phyloP scores from a whole-genome alignment of 2,113 vertebrate species.

The Antennarius striatus region DNA sequence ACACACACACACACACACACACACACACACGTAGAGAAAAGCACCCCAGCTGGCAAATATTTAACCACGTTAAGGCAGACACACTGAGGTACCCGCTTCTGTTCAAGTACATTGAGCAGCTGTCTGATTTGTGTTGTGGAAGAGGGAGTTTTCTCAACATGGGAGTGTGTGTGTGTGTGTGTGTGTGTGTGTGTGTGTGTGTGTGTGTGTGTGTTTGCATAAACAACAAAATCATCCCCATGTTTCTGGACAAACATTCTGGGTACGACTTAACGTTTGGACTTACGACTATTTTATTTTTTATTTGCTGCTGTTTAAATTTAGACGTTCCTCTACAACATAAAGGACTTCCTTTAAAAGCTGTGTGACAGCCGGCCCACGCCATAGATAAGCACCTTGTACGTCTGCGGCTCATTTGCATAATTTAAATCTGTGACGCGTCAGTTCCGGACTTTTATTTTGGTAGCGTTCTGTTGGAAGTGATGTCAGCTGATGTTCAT shows the following conservation, averaged over 20 bases:
- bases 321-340: not conserved
- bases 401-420: not conserved
- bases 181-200: too few relatives aligned
- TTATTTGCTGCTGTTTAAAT: not conserved
- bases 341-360: constrained; percentile 1
- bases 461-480: too few relatives aligned
- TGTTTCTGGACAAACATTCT: not conserved
- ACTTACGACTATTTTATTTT: too few relatives aligned
- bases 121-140: constrained; percentile 42
- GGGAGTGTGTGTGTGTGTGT: too few relatives aligned
- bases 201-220: too few relatives aligned
- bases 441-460: too few relatives aligned
- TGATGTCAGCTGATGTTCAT: too few relatives aligned
- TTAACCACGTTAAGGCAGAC: constrained; percentile 65
- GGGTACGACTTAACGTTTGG: too few relatives aligned
- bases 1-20: constrained; percentile 30
- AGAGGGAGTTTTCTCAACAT: too few relatives aligned
- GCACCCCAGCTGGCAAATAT: constrained; percentile 71
- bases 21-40: constrained; percentile 23
- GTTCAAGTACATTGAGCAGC: constrained; percentile 58
- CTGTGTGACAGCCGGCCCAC: not conserved
- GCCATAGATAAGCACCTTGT: constrained; percentile 10
- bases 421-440: too few relatives aligned
- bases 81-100: constrained; percentile 57
- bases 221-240: not conserved